These are phyloP conservation scores for Acromyrmex charruanus DNA, from an alignment of 1,140 invertebrate genomes.

Conservation along the genomic window DNA sequence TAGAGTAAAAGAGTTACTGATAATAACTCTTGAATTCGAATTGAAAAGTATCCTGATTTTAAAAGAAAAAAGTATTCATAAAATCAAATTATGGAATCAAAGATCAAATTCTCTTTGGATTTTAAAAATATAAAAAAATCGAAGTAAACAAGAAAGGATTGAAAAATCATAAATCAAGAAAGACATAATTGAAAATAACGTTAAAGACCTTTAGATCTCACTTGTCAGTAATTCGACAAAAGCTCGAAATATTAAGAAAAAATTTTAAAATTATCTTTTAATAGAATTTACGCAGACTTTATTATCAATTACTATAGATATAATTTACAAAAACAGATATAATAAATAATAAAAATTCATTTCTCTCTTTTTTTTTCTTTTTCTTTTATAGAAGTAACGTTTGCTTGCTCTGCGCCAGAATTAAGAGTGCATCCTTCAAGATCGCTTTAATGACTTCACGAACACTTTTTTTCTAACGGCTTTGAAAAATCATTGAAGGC, in stretches of 20 bases:
- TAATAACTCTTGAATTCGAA: neutral
- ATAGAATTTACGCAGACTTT: neutral
- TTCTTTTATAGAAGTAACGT: neutral
- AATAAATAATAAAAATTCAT: neutral
- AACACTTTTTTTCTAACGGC: conserved; percentile 1
- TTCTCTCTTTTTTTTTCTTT: neutral
- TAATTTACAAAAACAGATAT: neutral
- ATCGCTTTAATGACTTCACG: conserved; percentile 28
- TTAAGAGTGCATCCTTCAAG: neutral
- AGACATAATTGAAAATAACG: neutral
- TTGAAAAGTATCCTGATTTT: neutral
- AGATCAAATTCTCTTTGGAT: neutral
- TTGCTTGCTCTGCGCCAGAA: neutral
- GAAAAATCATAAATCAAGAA: neutral
- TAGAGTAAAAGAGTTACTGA: neutral
- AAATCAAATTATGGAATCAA: neutral
- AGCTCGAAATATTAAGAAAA: neutral
- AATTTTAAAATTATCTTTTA: neutral
- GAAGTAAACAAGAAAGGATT: neutral
- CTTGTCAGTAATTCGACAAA: neutral
- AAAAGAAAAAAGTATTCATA: neutral
- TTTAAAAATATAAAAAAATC: neutral
- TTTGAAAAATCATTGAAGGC: conserved; percentile 36
- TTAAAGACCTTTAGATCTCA: neutral
- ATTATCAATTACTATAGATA: neutral